These are phyloP conservation scores for Drosophila neocordata DNA, from an alignment of 1,140 invertebrate genomes.

Conservation along the genomic window DNA sequence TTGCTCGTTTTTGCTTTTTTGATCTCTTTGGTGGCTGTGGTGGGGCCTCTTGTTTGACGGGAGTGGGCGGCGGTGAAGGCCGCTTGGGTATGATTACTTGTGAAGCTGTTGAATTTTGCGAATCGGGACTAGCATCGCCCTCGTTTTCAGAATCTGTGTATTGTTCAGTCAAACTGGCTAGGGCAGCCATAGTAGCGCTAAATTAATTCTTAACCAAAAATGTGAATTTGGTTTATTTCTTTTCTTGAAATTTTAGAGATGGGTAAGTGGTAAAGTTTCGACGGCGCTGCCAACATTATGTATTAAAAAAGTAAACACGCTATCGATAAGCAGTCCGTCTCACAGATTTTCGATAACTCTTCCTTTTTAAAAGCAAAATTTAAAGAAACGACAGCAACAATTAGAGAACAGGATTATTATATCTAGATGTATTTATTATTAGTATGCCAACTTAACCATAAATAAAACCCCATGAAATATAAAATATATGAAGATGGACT, in stretches of 20 bases:
- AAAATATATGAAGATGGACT: not conserved
- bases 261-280: not conserved
- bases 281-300: not conserved
- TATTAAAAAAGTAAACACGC: not conserved
- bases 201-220: constrained; percentile 15
- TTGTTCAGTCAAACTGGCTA: constrained; percentile 91
- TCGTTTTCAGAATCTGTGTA: constrained; percentile 93
- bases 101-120: constrained; percentile 70
- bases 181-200: constrained; percentile 80
- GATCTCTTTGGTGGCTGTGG: constrained; percentile 26
- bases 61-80: constrained; percentile 58
- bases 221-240: not conserved
- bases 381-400: no score
- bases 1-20: constrained; percentile 61
- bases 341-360: no score
- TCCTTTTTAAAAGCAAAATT: no score
- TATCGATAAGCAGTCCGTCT: no score
- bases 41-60: constrained; percentile 41
- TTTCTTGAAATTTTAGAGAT: not conserved
- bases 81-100: constrained; percentile 76
- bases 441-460: not conserved
- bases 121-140: constrained; percentile 84
- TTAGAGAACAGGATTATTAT: not conserved
- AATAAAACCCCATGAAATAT: not conserved
- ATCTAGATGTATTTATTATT: not conserved